phyloP scores from a whole-genome alignment of 2,888 invertebrate genomes.

The Lasius fuliginosus region DNA sequence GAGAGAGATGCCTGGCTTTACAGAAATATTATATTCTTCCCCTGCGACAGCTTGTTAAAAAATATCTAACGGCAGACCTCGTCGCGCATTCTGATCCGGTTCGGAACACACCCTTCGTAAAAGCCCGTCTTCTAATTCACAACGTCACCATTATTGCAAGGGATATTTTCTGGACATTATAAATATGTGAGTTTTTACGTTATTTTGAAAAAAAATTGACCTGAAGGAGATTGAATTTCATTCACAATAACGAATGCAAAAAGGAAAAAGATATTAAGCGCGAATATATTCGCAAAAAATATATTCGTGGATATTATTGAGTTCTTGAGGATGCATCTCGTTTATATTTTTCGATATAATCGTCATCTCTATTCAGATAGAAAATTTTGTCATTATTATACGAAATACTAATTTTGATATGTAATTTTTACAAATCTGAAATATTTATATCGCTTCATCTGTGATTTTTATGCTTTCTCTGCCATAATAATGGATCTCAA shows the following conservation, averaged over 20 bases:
- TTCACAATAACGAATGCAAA: neutral
- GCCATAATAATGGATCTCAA: neutral
- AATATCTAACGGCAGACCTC: conserved; percentile 77
- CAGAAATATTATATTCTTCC: conserved; percentile 82
- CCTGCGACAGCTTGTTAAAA: conserved; percentile 80
- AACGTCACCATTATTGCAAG: conserved; percentile 29
- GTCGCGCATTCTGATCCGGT: conserved; percentile 67
- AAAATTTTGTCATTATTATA: neutral
- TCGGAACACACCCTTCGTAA: conserved; percentile 57
- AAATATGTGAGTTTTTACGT: conserved; percentile 2
- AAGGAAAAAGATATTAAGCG: neutral
- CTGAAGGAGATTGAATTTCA: neutral
- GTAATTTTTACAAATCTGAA: neutral
- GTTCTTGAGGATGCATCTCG: neutral
- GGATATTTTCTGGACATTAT: neutral
- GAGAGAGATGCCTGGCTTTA: conserved; percentile 72
- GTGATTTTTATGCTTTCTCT: conserved; percentile 9
- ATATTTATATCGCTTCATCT: neutral
- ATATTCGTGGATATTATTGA: neutral
- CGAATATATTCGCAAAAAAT: neutral
- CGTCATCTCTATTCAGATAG: neutral
- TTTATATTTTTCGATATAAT: neutral
- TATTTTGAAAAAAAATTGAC: conserved; percentile 46
- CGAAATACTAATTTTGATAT: neutral
- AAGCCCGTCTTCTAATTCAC: conserved; percentile 61